Conservation (phyloP, 2,888 invertebrate species). For the Colletes collaris region DNA sequence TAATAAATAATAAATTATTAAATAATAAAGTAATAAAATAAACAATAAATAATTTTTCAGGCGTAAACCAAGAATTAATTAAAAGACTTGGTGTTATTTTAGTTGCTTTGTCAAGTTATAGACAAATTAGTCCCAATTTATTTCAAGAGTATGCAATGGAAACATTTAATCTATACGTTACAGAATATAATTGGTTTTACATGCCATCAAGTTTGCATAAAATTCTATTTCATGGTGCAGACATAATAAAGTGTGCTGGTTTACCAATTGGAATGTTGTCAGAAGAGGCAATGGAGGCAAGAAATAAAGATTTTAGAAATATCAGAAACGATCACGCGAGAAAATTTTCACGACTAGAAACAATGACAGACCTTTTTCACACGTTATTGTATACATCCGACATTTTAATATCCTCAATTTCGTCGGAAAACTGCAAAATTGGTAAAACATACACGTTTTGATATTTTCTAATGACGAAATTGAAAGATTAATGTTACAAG, state of each 20-base stretch:
- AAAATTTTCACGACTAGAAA: background rate
- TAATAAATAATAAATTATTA: background rate
- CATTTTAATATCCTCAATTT: constrained; percentile 2
- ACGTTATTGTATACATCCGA: background rate
- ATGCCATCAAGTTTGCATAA: too few species aligned
- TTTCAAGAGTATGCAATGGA: background rate
- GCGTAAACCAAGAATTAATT: background rate
- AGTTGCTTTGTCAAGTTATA: background rate
- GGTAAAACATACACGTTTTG: too few species aligned
- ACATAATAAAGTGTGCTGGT: background rate
- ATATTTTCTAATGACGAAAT: too few species aligned
- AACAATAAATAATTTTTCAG: background rate
- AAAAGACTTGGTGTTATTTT: constrained; percentile 11
- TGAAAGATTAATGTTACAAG: too few species aligned
- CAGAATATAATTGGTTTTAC: background rate
- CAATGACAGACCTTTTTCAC: background rate
- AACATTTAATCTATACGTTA: background rate
- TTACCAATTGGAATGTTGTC: constrained; percentile 13
- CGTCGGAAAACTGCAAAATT: background rate
- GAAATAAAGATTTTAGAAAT: constrained; percentile 6
- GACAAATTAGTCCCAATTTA: constrained; percentile 1
- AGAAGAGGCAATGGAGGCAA: constrained; percentile 2
- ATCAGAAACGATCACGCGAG: background rate
- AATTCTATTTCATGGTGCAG: too few species aligned
- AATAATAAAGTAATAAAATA: too few species aligned